Base-by-base conservation (phyloP, 2,888 invertebrate genomes). In the Leistus spinibarbis region DNA sequence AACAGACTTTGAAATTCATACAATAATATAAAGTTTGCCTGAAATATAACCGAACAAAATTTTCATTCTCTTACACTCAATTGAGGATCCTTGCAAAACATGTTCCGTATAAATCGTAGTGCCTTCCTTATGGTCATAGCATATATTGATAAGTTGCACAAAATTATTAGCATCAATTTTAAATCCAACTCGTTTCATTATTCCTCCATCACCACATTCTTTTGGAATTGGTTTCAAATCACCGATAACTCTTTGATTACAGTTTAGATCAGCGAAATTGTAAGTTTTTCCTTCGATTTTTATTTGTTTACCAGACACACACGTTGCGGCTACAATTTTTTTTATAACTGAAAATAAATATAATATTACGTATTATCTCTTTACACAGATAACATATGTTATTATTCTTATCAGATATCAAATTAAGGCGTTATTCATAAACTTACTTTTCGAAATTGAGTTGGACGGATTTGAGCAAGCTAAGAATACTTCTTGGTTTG, bases 11-110 rank as follows among this genome's bases (percentile, higher is more conserved):
- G n/a, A n/a, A n/a, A n/a, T n/a, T n/a, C n/a, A n/a, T n/a, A n/a
- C n/a, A n/a, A n/a, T n/a, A n/a, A n/a, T n/a, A n/a, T n/a, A n/a
- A n/a, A n/a, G n/a, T n/a, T n/a, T n/a, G n/a, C n/a, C n/a, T n/a
- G n/a, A n/a, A n/a, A n/a, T n/a, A n/a, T n/a, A n/a, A n/a, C n/a
- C n/a, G n/a, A n/a, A n/a, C n/a, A n/a, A n/a, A n/a, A n/a, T n/a
- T n/a, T n/a, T n/a, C n/a, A n/a, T n/a, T n/a, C n/a, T n/a, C 83
- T 83, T 80, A 86, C 86, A 81, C 73, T 82, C 80, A n/a, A 85
- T 82, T 22, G 83, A 81, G 19, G 80, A 79, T 63, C 86, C 86
- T 79, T 84, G 81, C 19, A 87, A 73, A 1, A 76, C 77, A 78
- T 86, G 85, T n/a, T 81, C 79, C 0, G 85, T 79, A 77, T 85